phyloP scores from a whole-genome alignment of 2,113 vertebrate species.

The Furnarius figulus region DNA sequence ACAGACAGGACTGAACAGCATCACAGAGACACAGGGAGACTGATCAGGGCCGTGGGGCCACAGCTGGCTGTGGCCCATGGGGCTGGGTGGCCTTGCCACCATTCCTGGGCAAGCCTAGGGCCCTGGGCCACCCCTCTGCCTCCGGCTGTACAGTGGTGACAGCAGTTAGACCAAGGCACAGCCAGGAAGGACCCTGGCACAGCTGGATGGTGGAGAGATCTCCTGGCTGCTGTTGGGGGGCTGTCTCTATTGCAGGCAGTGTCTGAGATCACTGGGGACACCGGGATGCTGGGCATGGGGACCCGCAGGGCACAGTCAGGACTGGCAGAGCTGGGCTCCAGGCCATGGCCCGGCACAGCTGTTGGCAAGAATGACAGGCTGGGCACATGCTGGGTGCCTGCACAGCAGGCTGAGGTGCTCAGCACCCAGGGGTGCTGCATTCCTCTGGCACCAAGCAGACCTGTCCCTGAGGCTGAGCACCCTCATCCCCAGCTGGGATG shows the following conservation, averaged over 20 bases:
- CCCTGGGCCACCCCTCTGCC: background rate
- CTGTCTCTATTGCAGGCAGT: background rate
- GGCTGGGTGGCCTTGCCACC: background rate
- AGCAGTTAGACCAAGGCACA: background rate
- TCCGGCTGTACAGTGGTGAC: background rate
- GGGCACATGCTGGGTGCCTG: fast-evolving
- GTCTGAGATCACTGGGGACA: background rate
- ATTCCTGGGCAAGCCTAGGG: background rate
- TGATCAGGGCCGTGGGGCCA: background rate
- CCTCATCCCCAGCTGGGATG: fast-evolving
- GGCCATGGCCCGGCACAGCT: background rate
- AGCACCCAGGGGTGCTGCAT: background rate
- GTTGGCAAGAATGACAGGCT: background rate
- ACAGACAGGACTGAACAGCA: constrained; percentile 41
- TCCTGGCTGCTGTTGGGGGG: background rate
- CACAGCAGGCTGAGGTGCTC: background rate
- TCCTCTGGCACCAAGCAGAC: background rate
- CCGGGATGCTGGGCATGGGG: background rate
- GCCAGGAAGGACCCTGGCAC: background rate
- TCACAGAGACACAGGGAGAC: background rate
- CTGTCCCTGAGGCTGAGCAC: background rate
- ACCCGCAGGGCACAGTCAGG: background rate
- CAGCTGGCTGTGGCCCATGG: background rate
- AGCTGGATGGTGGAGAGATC: background rate
- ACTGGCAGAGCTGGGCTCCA: background rate